These are phyloP conservation scores for Malacoraja senta DNA, from an alignment of 2,797 vertebrate genomes.

Conservation along the genomic window DNA sequence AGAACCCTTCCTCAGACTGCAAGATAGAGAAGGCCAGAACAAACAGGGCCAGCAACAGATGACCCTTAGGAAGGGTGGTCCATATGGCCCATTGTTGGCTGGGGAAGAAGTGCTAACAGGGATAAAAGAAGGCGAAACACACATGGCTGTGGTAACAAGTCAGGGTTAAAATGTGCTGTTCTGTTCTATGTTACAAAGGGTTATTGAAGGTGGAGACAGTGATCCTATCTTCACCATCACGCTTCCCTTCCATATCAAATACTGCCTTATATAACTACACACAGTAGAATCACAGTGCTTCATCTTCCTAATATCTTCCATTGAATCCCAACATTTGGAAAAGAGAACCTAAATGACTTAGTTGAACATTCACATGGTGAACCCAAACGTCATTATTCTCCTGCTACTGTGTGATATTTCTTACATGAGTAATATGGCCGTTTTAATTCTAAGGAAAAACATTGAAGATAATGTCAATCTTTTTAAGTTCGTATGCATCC, in stretches of 20 bases:
- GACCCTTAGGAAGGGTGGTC: too few species aligned
- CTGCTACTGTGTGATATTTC: background rate
- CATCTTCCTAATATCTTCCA: background rate
- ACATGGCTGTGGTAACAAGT: too few species aligned
- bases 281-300: too few species aligned
- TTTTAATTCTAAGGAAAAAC: background rate
- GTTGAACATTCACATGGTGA: background rate
- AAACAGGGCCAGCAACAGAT: too few species aligned
- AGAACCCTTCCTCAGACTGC: too few species aligned
- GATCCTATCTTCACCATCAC: background rate
- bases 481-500: background rate
- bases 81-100: too few species aligned
- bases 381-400: background rate
- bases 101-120: too few species aligned
- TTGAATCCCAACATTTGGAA: background rate
- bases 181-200: too few species aligned
- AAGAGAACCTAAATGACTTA: background rate
- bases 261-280: background rate
- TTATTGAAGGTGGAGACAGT: background rate
- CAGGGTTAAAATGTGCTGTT: too few species aligned
- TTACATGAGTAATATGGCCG: background rate
- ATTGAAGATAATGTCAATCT: background rate
- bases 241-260: background rate
- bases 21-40: too few species aligned
- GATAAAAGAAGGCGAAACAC: too few species aligned